phyloP scores from a whole-genome alignment of 2,797 vertebrate species.

The Tragelaphus eurycerus region DNA sequence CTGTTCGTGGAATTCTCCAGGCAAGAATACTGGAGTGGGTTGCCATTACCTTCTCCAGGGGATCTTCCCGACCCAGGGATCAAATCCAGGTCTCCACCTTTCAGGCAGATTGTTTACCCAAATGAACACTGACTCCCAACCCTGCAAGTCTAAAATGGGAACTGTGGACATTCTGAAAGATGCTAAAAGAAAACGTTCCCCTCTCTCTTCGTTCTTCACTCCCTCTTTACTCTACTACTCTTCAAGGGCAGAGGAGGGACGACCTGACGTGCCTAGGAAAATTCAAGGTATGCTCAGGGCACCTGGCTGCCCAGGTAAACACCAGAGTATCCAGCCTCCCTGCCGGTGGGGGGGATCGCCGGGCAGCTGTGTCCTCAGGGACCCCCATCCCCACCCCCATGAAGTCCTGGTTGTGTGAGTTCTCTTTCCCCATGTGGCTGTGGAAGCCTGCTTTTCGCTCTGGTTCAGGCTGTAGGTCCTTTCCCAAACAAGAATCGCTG shows the following conservation, averaged over 20 bases:
- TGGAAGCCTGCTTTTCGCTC: neutral
- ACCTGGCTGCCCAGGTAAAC: neutral
- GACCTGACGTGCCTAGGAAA: neutral
- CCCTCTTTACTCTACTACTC: neutral
- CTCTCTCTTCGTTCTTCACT: neutral
- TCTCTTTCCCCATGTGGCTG: neutral
- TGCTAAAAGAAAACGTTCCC: neutral
- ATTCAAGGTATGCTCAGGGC: neutral
- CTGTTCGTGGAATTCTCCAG: neutral
- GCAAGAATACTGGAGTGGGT: neutral
- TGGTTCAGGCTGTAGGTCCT: neutral
- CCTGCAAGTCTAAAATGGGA: neutral
- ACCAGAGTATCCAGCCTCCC: neutral
- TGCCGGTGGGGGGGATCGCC: neutral
- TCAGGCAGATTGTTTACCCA: neutral
- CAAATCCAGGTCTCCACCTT: neutral
- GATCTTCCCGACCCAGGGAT: neutral
- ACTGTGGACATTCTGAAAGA: neutral
- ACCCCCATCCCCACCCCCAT: neutral
- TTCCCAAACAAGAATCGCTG: neutral
- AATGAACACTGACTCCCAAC: neutral
- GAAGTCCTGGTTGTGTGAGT: neutral
- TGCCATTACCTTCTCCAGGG: neutral
- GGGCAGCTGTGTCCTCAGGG: rapidly evolving
- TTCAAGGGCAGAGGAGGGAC: neutral